Base-by-base conservation (phyloP, 2,797 vertebrate species). In the Melanotaenia boesemani region DNA sequence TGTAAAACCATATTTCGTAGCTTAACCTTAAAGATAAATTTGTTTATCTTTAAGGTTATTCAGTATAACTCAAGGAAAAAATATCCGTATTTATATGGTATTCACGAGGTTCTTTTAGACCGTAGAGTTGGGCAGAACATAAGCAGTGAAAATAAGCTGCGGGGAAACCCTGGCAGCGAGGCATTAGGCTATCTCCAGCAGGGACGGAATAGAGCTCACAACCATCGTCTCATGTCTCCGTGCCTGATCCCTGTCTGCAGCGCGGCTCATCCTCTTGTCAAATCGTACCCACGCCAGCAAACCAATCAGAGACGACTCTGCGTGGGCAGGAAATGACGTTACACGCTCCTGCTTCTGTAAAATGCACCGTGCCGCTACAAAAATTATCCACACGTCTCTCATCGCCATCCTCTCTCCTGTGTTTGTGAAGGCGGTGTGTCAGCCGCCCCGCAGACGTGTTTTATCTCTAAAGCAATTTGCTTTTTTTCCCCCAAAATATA, bases 281-380 rank as follows among this genome's bases (percentile, higher is more conserved):
- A 73, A 87, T 84, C 86, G 81, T 86, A 85, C 83, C 81, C 85
- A 13, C 55, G 30, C 48, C 13, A 3, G 65, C 74, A 54, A 75
- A 83, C 94, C 95, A 96, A 95, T 94, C 91, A 82, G 87, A 79
- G 58, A 3, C 86, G 59, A 66, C 54, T 69, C 67, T 86, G 74
- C 82, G 66, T 68, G 77, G 61, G 64, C 95, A 94, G 96, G 96
- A 96, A 95, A 77, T 96, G 94, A 94, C 96, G 95, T 89, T 22
- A 2, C 7, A 52, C 69, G 86, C 82, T 80, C 79, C 89, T 88
- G 91, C 87, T 92, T 83, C 77, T 88, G 93, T 91, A 79, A 94
- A 90, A 67, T 79, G 65, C 54, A 80, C 69, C 67, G 89, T 90
- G 75, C 81, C 86, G 52, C 86, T 80, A 69, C 83, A 87, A 89